Evolutionary conservation across 2,888 invertebrate species (phyloP).

Genomic region (Stegophylla sp.): DNA sequence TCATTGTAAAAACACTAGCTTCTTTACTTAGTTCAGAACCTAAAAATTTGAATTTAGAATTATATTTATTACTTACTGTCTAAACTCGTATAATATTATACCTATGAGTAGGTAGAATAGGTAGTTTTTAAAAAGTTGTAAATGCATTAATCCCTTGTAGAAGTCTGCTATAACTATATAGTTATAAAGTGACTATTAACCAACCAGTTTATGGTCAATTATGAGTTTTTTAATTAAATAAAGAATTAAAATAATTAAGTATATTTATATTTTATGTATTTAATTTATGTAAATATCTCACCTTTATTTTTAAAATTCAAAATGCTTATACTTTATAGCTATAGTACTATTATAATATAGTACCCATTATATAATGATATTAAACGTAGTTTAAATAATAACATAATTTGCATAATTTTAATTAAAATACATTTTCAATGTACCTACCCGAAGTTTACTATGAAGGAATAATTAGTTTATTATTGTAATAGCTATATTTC

Average conservation of each 20-base stretch:
- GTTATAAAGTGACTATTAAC: background rate
- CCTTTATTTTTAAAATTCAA: background rate
- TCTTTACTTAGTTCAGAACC: no score
- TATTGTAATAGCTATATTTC: background rate
- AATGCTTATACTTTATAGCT: conserved; percentile 18
- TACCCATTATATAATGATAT: background rate
- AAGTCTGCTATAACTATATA: no score
- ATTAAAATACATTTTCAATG: conserved; percentile 35
- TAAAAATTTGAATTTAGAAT: no score
- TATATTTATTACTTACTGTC: no score
- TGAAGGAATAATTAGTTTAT: background rate
- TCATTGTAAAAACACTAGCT: no score
- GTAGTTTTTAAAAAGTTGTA: background rate
- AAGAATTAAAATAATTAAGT: conserved; percentile 1
- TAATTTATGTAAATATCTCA: background rate
- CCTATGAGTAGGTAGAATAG: no score
- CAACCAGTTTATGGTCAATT: background rate
- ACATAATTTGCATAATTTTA: conserved; percentile 45
- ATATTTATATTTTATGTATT: background rate
- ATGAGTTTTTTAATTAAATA: conserved; percentile 3
- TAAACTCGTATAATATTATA: no score
- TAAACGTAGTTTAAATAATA: conserved; percentile 36
- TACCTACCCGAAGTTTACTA: background rate
- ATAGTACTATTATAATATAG: no score
- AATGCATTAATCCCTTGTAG: background rate